Conservation (phyloP, 2,888 invertebrate species). For the Amitus sp. region DNA sequence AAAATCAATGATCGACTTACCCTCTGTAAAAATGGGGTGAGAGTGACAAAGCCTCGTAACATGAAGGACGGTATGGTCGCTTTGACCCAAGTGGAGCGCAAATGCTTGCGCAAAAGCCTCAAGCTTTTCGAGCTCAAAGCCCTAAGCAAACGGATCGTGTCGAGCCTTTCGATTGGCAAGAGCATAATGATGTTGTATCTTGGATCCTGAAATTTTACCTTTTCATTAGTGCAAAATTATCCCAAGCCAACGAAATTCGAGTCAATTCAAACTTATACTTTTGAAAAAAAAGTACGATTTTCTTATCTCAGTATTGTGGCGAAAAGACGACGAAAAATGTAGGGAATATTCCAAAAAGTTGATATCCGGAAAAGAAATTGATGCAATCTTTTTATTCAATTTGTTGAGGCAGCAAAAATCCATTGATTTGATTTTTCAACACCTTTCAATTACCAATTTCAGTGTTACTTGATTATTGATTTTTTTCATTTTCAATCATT, state of each 20-base stretch:
- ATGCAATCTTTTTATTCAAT: not conserved
- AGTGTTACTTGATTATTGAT: no score
- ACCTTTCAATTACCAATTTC: no score
- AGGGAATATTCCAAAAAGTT: no score
- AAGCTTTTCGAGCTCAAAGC: slow-evolving; percentile 74
- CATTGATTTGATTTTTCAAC: not conserved
- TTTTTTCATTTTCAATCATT: no score
- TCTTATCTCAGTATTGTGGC: no score
- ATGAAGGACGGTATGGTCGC: slow-evolving; percentile 85
- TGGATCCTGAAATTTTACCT: slow-evolving; percentile 60
- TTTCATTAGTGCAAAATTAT: no score
- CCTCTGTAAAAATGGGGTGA: slow-evolving; percentile 85
- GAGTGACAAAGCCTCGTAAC: slow-evolving; percentile 80
- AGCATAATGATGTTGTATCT: slow-evolving; percentile 82
- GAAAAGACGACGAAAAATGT: no score
- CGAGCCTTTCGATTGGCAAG: slow-evolving; percentile 72
- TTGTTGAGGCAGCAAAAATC: not conserved
- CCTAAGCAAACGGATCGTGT: slow-evolving; percentile 73
- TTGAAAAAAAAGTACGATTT: no score
- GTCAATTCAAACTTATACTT: no score
- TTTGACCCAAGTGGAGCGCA: slow-evolving; percentile 77
- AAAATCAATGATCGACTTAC: slow-evolving; percentile 66
- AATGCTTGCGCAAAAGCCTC: slow-evolving; percentile 74
- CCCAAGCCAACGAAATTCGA: no score
- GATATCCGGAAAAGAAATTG: no score